These are phyloP conservation scores for Lutraria rhynchaena DNA, from an alignment of 1,140 invertebrate species.

Conservation along the genomic window DNA sequence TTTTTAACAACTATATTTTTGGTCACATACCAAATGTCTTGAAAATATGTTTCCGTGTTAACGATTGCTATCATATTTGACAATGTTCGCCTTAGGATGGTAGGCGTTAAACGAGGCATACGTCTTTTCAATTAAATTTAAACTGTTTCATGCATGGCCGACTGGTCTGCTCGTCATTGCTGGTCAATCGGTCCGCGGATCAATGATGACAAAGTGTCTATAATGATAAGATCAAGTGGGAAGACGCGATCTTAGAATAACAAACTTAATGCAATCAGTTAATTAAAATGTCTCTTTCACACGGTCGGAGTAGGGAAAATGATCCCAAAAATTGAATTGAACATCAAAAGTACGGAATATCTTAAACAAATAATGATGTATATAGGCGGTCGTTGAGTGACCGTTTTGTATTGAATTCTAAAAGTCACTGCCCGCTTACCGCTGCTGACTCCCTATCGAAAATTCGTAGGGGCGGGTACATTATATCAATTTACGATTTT, in stretches of 20 bases:
- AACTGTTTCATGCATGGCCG: background rate
- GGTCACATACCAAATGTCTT: no score
- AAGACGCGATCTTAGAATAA: slow-evolving; percentile 21
- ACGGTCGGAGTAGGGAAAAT: background rate
- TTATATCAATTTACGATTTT: no score
- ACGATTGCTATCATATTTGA: no score
- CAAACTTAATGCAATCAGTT: slow-evolving; percentile 12
- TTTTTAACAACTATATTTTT: no score
- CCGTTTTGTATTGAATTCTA: no score
- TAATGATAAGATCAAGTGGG: slow-evolving; percentile 21
- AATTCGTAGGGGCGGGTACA: no score
- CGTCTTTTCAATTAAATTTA: slow-evolving; percentile 19
- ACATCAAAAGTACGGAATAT: slow-evolving; percentile 22
- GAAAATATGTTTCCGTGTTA: no score
- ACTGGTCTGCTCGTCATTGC: slow-evolving; percentile 24
- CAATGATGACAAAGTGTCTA: slow-evolving; percentile 21
- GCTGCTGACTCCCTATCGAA: no score
- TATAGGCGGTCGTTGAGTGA: no score
- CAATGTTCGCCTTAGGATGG: slow-evolving; percentile 7
- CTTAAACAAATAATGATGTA: no score
- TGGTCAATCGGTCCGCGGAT: slow-evolving; percentile 19
- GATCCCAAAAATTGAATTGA: background rate
- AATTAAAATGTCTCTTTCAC: slow-evolving; percentile 27
- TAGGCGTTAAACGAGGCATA: background rate
- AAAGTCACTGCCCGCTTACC: no score